Evolutionary conservation across 2,797 vertebrate species (phyloP), one percentile per base, ranked within the genome.

Genomic region (Tangara arthus): DNA sequence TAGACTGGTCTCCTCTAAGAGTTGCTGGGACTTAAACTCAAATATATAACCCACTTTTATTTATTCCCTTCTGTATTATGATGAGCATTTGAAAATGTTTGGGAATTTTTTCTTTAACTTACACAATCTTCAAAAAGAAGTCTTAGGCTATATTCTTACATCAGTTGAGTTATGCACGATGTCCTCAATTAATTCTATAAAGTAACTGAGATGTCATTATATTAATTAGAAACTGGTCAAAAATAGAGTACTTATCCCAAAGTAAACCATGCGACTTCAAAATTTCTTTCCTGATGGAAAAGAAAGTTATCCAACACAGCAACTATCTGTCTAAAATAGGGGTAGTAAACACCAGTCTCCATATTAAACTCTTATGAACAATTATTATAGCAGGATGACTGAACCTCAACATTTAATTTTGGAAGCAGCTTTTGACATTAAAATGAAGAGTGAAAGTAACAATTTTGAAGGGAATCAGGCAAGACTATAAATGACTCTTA

Each of bases 231-330:
- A 89, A 18, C 4, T 81, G 37, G 30, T 57, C 17, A 86, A 90
- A 96, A 88, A 81, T 61, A 86, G 65, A 87, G 28, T 49, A 68
- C 55, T 75, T 87, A 68, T 80, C 78, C 69, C 61, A 95, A 69
- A 92, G 69, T 53, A 93, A 93, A 91, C 35, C 50, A 37, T 21
- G 12, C 14, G 17, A 82, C 61, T 89, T 69, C 49, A 80, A 65
- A 68, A 75, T 57, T 73, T 87, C 30, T 77, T 92, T 61, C 20
- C 78, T 81, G 57, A 71, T 6, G 15, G 63, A 82, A 87, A 44
- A 89, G 35, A 93, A 85, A 68, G 26, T 21, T 63, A 34, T 34
- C 26, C 46, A 81, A 71, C 42, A 65, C 4, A 41, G 75, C 39
- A 84, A 37, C 17, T 50, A 11, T 61, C 18, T 47, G 2, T 30